phyloP scores from a whole-genome alignment of 2,888 invertebrate species.

The Zaprionus lineosus region DNA sequence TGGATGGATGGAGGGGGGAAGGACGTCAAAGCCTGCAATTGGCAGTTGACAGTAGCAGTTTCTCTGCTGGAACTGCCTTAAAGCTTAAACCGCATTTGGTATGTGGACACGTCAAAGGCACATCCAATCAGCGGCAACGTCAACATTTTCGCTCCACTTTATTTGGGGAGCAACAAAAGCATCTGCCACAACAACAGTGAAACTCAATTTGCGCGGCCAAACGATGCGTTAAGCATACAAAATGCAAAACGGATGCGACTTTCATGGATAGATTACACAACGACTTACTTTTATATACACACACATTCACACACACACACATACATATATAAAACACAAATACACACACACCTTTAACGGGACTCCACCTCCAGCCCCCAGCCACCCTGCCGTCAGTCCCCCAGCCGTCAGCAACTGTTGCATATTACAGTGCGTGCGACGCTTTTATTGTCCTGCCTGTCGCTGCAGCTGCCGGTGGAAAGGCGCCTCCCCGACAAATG shows the following conservation, averaged over 20 bases:
- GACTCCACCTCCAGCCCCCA: slow-evolving; percentile 1
- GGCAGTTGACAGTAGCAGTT: slow-evolving; percentile 15
- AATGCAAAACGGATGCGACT: slow-evolving; percentile 68
- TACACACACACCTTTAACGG: background rate
- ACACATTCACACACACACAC: background rate
- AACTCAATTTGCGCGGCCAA: slow-evolving; percentile 67
- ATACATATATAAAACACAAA: background rate
- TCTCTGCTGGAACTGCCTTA: slow-evolving; percentile 1
- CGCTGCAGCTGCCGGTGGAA: background rate
- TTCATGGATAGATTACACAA: slow-evolving; percentile 66
- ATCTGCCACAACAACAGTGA: slow-evolving; percentile 34
- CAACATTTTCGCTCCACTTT: slow-evolving; percentile 34
- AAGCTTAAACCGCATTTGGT: slow-evolving; percentile 14
- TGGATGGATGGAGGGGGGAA: no score
- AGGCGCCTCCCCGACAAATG: slow-evolving; percentile 17
- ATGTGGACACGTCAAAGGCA: slow-evolving; percentile 27
- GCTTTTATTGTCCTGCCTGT: slow-evolving; percentile 56
- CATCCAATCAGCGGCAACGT: slow-evolving; percentile 37
- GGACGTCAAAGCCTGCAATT: slow-evolving; percentile 42
- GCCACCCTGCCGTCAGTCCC: no score
- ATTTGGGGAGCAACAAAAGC: slow-evolving; percentile 27
- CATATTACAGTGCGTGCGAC: slow-evolving; percentile 57
- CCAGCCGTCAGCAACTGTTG: slow-evolving; percentile 68
- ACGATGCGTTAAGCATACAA: slow-evolving; percentile 74
- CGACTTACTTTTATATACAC: slow-evolving; percentile 29